Evolutionary conservation across 1,140 invertebrate genomes (phyloP).

Genomic region (Diorhabda carinulata): DNA sequence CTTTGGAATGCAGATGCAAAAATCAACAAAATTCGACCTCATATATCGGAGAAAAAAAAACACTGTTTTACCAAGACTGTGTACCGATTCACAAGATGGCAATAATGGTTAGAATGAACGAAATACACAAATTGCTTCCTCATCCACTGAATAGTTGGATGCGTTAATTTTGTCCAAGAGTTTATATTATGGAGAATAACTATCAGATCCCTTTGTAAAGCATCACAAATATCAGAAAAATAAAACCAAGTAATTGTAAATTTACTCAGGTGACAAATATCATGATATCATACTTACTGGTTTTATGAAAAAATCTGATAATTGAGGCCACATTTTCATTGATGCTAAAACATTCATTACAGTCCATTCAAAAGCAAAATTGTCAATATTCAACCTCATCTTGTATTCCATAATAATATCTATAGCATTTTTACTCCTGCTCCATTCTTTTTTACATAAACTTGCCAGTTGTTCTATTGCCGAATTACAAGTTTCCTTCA

Average conservation of each 20-base stretch:
- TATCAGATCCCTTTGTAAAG: neutral
- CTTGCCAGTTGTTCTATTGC: conserved; percentile 34
- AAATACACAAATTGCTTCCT: no score
- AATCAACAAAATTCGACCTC: no score
- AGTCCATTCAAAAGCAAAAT: conserved; percentile 41
- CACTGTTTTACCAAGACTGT: no score
- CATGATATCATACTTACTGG: conserved; percentile 24
- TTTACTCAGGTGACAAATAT: neutral
- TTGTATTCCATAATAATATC: conserved; percentile 31
- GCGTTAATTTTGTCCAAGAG: no score
- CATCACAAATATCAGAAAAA: no score
- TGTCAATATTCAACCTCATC: conserved; percentile 36
- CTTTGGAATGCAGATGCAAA: no score
- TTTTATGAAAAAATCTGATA: conserved; percentile 39
- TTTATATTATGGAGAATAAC: no score
- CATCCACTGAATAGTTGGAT: no score
- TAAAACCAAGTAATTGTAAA: neutral
- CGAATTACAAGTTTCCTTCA: conserved; percentile 27
- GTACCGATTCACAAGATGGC: no score
- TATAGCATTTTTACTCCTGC: conserved; percentile 25
- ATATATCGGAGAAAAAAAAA: no score
- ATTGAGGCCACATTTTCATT: conserved; percentile 33
- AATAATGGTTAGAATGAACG: no score
- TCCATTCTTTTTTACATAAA: conserved; percentile 32
- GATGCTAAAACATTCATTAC: conserved; percentile 36